A percentile compares a stretch with the other conserved stretches of the same genome.
Conservation (phyloP, 1,140 invertebrate species). For the Drosophila erecta region DNA sequence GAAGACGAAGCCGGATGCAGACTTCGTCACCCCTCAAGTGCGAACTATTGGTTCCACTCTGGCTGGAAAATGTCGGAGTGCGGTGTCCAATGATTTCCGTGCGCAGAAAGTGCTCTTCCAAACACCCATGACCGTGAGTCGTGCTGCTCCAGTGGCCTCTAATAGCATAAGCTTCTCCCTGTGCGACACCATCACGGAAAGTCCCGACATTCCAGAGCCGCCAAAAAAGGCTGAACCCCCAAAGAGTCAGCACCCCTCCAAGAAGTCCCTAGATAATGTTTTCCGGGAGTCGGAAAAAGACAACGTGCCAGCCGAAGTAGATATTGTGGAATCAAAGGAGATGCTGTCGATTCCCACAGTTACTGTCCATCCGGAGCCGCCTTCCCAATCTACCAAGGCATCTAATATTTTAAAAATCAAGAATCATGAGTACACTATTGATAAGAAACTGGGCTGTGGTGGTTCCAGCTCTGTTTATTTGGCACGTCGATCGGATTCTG, state of each 20-base stretch:
- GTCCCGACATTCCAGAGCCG: slow-evolving; percentile 52
- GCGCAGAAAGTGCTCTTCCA: slow-evolving; percentile 82
- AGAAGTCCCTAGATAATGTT: slow-evolving; percentile 67
- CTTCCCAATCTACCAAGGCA: not conserved
- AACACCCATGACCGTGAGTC: slow-evolving; percentile 78
- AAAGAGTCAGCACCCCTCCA: slow-evolving; percentile 37
- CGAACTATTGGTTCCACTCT: slow-evolving; percentile 44
- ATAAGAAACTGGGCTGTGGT: slow-evolving; percentile 75
- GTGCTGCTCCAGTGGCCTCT: slow-evolving; percentile 55
- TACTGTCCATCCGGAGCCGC: not conserved
- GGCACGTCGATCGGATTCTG: slow-evolving; percentile 58
- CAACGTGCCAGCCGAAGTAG: slow-evolving; percentile 1
- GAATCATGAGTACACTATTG: slow-evolving; percentile 64
- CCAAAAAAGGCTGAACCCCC: slow-evolving; percentile 1
- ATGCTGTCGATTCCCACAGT: not conserved
- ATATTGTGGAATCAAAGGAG: slow-evolving; percentile 12
- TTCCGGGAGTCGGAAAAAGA: slow-evolving; percentile 43
- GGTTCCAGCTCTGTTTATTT: slow-evolving; percentile 81
- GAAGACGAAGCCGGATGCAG: slow-evolving; percentile 39
- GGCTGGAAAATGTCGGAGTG: slow-evolving; percentile 41
- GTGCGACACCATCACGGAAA: slow-evolving; percentile 77
- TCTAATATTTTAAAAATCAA: slow-evolving; percentile 66
- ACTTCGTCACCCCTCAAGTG: slow-evolving; percentile 78
- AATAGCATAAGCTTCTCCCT: slow-evolving; percentile 74
- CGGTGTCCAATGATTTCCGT: slow-evolving; percentile 71